A percentile compares a stretch with the other conserved stretches of the same genome.
These are phyloP conservation scores for Synaphobranchus kaupii DNA, from an alignment of 2,797 vertebrate species.

Conservation along the genomic window DNA sequence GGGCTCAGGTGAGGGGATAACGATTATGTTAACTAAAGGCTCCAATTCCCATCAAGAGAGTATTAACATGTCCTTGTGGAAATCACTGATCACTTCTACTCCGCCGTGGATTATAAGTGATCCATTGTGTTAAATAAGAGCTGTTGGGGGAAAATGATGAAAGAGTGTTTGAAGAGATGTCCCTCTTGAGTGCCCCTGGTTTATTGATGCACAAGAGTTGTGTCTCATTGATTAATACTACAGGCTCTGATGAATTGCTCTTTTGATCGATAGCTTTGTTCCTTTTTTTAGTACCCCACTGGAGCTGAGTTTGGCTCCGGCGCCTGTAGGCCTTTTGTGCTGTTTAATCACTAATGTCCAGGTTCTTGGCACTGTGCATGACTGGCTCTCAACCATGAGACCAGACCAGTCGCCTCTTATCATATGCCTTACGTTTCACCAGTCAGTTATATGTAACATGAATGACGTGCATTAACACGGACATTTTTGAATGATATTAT, in stretches of 20 bases:
- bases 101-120: constrained; percentile 1
- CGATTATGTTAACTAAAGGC: background rate
- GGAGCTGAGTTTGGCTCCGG: constrained; percentile 6
- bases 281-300: background rate
- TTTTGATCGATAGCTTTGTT: constrained; percentile 22
- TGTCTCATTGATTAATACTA: background rate
- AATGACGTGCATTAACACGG: too few relatives aligned
- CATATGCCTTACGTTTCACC: background rate
- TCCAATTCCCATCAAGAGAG: background rate
- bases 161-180: background rate
- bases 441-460: background rate
- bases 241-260: constrained; percentile 29
- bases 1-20: background rate
- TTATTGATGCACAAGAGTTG: constrained; percentile 10
- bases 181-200: background rate
- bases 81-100: background rate
- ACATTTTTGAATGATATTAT: too few relatives aligned
- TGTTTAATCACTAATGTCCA: background rate
- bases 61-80: background rate
- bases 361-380: background rate
- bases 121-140: constrained; percentile 20
- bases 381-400: background rate
- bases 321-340: background rate
- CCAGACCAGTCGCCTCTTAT: background rate
- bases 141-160: background rate